Evolutionary conservation across 2,113 vertebrate species (phyloP).

Genomic region (Poecile atricapillus): DNA sequence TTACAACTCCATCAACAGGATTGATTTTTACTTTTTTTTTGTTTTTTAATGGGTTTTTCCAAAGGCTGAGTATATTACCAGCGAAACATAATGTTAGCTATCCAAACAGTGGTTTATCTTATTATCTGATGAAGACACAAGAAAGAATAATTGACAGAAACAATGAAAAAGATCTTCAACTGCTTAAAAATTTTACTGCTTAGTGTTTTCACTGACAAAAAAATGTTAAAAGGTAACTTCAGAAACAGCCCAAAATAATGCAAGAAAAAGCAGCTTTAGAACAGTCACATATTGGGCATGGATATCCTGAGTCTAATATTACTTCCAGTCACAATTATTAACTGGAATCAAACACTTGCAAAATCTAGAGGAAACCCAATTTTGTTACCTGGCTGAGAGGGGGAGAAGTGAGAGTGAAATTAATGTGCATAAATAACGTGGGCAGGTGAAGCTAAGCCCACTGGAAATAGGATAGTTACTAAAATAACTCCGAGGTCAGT

Average conservation of each 20-base stretch:
- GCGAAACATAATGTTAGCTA: background rate
- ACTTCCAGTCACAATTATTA: background rate
- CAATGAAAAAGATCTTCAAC: background rate
- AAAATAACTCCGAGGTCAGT: conserved; percentile 19
- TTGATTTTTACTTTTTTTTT: background rate
- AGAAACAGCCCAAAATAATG: background rate
- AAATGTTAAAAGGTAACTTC: background rate
- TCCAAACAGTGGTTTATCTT: background rate
- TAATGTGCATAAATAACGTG: background rate
- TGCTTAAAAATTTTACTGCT: background rate
- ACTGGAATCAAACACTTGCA: background rate
- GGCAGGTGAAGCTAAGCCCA: background rate
- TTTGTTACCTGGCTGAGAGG: background rate
- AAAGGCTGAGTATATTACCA: background rate
- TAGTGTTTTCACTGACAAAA: background rate
- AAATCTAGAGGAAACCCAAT: background rate
- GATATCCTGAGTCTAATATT: background rate
- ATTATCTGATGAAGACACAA: background rate
- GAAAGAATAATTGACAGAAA: background rate
- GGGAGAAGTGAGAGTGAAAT: background rate
- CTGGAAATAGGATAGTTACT: background rate
- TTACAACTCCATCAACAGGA: background rate
- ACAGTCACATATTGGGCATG: background rate
- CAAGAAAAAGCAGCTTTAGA: background rate
- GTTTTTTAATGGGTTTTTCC: background rate